Percentiles rank a stretch among this genome's conserved stretches.
Conservation (phyloP, 2,797 vertebrate genomes). For the Euthynnus affinis region DNA sequence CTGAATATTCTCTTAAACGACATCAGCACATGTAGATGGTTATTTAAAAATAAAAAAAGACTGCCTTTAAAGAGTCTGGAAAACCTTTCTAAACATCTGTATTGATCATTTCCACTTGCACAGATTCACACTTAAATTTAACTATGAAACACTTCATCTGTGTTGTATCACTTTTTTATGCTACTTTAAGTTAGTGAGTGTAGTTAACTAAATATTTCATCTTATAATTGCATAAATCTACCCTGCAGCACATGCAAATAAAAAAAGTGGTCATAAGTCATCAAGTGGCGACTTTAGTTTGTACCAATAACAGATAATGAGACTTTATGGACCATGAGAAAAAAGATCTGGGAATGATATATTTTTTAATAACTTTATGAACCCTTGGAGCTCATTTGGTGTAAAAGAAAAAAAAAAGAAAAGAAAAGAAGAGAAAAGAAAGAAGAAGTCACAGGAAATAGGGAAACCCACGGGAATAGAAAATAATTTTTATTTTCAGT, state of each 20-base stretch:
- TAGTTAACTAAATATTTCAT: slow-evolving; percentile 7
- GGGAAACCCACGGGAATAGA: not conserved
- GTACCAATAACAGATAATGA: slow-evolving; percentile 19
- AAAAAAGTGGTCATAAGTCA: slow-evolving; percentile 36
- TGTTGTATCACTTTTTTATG: too few relatives aligned
- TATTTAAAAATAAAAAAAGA: slow-evolving; percentile 13
- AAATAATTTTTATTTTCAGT: not conserved
- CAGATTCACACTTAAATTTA: too few relatives aligned
- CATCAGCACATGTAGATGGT: too few relatives aligned
- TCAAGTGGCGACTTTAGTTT: slow-evolving; percentile 25
- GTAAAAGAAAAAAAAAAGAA: not conserved
- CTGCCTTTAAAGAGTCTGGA: not conserved
- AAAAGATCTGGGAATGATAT: slow-evolving; percentile 12
- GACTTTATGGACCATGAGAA: slow-evolving; percentile 18
- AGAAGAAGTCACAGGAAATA: not conserved
- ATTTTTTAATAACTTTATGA: slow-evolving; percentile 3
- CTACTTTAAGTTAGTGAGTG: too few relatives aligned
- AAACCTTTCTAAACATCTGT: slow-evolving; percentile 8
- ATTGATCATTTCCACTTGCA: not conserved
- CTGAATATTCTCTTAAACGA: slow-evolving; percentile 8
- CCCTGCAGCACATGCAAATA: slow-evolving; percentile 26
- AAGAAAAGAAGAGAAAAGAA: not conserved
- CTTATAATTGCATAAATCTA: slow-evolving; percentile 26
- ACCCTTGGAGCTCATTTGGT: not conserved
- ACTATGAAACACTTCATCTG: too few relatives aligned